Evolutionary conservation across 2,888 invertebrate genomes (phyloP), one percentile per base, ranked within the genome.

Genomic region (Hirtodrosophila confusa): DNA sequence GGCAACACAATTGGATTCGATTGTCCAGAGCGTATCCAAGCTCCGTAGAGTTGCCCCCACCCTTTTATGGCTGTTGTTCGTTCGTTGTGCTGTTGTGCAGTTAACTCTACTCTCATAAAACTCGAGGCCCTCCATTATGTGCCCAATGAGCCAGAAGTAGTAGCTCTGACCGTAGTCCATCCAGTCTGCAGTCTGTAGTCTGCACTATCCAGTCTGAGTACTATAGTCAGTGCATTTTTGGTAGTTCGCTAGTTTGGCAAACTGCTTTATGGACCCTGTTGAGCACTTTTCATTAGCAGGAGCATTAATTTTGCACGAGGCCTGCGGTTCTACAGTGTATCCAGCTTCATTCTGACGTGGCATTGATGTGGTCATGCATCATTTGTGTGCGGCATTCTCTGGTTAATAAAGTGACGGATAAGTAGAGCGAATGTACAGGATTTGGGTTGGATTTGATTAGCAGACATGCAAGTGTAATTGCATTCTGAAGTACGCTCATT

Each of bases 71-170:
- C 39, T 56, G 44, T 45, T 62, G 31, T 49, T 17, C 17, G 17
- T 17, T 17, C 17, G 17, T 17, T 17, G 17, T 40, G 24, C 48
- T 48, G 54, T 36, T 39, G 45, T 33, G 0, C 3, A 45, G 41
- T 29, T 53, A 65, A 61, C 63, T 63, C 47, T 54, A 17, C 17
- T 17, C 17, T 2, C 17, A 69, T 63, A 53, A 69, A 68, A 54
- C 69, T 58, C 54, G 17, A 43, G 50, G 49, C 29, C n/a, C 40
- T 35, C 49, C 41, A 70, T 75, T 75, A 72, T 75, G 64, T 75
- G 69, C 53, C 57, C 69, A 85, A 74, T 78, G 69, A 76, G 69
- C 56, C 78, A 69, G 63, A 69, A 75, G 64, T 70, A 67, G 57
- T 75, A 67, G 57, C 72, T 31, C 29, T 41, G 17, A 12, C 45